Conservation (phyloP, 2,113 vertebrate species). For the Urocynchramus pylzowi region DNA sequence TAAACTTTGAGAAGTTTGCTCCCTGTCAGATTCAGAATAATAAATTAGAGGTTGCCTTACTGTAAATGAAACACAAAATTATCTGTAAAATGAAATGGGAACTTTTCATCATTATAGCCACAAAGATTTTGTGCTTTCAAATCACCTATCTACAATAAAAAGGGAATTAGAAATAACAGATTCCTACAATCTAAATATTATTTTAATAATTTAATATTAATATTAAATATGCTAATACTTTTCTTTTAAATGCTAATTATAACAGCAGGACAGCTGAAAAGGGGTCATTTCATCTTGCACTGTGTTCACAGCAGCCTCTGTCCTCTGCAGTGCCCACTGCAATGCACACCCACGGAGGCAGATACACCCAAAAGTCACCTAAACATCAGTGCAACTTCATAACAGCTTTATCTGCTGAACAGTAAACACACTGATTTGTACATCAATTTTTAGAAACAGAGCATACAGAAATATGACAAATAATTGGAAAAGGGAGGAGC, state of each 20-base stretch:
- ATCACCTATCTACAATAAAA: background rate
- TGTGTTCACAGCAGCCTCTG: background rate
- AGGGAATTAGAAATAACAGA: background rate
- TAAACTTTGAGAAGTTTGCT: background rate
- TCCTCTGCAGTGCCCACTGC: background rate
- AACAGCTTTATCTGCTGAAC: background rate
- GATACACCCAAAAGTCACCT: background rate
- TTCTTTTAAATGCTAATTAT: background rate
- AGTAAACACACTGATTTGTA: background rate
- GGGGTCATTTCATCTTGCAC: background rate
- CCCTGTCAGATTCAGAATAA: background rate
- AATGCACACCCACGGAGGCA: background rate
- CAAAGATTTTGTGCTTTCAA: background rate
- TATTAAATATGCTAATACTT: background rate
- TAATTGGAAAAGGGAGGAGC: background rate
- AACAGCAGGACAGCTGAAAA: background rate
- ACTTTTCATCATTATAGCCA: background rate
- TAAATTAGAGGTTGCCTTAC: background rate
- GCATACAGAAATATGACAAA: background rate
- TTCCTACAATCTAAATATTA: background rate
- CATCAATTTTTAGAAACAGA: background rate
- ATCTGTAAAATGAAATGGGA: background rate
- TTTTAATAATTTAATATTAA: background rate
- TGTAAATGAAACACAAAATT: background rate
- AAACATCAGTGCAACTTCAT: background rate